A percentile compares a stretch with the other conserved stretches of the same genome.
Conservation (phyloP, 2,113 vertebrate species). For the Calidris pygmaea region DNA sequence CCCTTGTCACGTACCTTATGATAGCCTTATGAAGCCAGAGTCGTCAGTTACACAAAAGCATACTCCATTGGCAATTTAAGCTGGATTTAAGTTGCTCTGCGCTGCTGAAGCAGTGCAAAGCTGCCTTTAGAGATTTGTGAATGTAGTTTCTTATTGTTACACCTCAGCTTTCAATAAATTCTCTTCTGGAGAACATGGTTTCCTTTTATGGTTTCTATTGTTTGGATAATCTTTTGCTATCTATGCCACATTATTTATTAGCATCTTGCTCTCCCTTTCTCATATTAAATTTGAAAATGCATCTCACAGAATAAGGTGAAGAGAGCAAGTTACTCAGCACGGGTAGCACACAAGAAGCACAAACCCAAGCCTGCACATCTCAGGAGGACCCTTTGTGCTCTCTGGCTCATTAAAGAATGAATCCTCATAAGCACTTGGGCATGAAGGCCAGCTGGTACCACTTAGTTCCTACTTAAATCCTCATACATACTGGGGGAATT, state of each 20-base stretch:
- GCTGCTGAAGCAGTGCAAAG: slow-evolving; percentile 38
- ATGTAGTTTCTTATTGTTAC: not conserved
- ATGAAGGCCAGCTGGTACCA: not conserved
- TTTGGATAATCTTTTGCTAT: not conserved
- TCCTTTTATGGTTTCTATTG: not conserved
- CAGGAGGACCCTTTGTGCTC: not conserved
- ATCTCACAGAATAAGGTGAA: not conserved
- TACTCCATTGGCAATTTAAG: slow-evolving; percentile 17
- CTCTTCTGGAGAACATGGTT: not conserved
- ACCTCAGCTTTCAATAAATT: slow-evolving; percentile 30
- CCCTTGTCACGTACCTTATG: not conserved
- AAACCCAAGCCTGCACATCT: not conserved
- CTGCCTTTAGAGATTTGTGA: slow-evolving; percentile 30
- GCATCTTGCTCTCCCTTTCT: not conserved
- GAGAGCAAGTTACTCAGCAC: not conserved
- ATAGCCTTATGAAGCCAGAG: not conserved
- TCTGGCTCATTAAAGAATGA: not conserved
- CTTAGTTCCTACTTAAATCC: not conserved
- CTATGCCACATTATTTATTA: not conserved
- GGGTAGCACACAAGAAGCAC: not conserved
- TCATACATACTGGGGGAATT: not conserved
- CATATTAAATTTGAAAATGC: not conserved
- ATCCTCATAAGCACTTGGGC: not conserved
- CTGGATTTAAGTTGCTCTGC: slow-evolving; percentile 30
- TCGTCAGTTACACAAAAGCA: slow-evolving; percentile 8